Conservation (phyloP, 2,113 vertebrate genomes). For the Myrmecobius fasciatus region DNA sequence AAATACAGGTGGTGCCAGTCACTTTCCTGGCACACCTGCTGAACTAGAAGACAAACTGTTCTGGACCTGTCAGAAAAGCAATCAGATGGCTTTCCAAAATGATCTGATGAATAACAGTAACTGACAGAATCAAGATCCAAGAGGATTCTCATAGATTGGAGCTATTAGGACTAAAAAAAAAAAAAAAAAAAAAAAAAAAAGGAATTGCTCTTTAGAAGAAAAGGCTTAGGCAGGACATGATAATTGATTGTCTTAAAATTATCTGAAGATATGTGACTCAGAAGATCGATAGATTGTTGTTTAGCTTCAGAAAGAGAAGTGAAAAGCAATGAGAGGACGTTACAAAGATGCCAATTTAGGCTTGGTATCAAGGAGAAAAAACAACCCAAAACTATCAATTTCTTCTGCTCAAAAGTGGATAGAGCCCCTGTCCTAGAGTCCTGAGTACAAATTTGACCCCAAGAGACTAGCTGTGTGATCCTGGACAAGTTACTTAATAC, state of each 20-base stretch:
- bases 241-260: neutral
- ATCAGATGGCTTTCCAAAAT: neutral
- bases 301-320: too few relatives aligned
- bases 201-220: neutral
- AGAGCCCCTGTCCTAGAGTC: too few relatives aligned
- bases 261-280: neutral
- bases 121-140: neutral
- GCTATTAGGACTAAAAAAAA: neutral
- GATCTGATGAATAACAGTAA: neutral
- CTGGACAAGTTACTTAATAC: neutral
- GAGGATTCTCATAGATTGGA: neutral
- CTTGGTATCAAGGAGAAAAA: neutral
- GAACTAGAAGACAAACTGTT: neutral
- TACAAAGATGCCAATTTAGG: neutral
- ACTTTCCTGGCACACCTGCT: neutral
- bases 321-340: neutral
- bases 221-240: neutral
- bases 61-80: neutral
- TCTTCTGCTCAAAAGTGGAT: neutral
- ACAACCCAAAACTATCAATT: neutral
- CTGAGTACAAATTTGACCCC: too few relatives aligned
- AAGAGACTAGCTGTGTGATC: too few relatives aligned
- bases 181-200: too few relatives aligned
- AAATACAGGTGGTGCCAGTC: neutral
- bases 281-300: too few relatives aligned